phyloP scores from a whole-genome alignment of 1,140 invertebrate genomes.

The Probaryconus sp. region DNA sequence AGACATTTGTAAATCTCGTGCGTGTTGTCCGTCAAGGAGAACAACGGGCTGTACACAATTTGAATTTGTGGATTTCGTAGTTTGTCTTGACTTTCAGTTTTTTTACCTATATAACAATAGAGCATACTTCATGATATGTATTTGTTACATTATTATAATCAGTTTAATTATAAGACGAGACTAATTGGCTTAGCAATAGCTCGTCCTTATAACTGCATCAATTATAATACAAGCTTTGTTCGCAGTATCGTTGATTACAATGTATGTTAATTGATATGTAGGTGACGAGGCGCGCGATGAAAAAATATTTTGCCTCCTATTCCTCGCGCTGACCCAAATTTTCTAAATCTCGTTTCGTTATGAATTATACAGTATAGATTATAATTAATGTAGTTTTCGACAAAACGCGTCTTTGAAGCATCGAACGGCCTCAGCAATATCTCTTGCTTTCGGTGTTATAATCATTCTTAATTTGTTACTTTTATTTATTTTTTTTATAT shows the following conservation, averaged over 20 bases:
- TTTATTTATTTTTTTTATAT: constrained; percentile 22
- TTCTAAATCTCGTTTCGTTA: constrained; percentile 50
- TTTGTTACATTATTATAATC: constrained; percentile 59
- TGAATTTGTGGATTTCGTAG: neutral
- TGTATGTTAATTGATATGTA: constrained; percentile 73
- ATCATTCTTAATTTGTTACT: neutral
- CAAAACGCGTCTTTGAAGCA: constrained; percentile 32
- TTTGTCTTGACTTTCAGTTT: constrained; percentile 49
- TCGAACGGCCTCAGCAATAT: constrained; percentile 28
- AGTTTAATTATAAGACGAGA: constrained; percentile 42
- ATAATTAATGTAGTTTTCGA: too few species aligned
- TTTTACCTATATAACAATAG: constrained; percentile 60
- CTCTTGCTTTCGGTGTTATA: too few species aligned
- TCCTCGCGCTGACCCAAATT: constrained; percentile 54
- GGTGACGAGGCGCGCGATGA: constrained; percentile 66
- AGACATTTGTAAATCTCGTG: neutral
- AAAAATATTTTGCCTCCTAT: constrained; percentile 58
- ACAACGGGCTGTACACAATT: constrained; percentile 41
- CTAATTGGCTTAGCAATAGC: constrained; percentile 16
- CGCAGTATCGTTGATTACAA: constrained; percentile 67
- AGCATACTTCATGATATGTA: constrained; percentile 75
- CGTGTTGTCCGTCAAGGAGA: constrained; percentile 9
- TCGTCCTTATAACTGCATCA: constrained; percentile 32
- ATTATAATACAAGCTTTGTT: constrained; percentile 64
- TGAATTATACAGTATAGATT: constrained; percentile 48